A percentile compares a stretch with the other conserved stretches of the same genome.
Evolutionary conservation across 2,888 invertebrate species (phyloP).

Genomic region (Nyleta sp.): DNA sequence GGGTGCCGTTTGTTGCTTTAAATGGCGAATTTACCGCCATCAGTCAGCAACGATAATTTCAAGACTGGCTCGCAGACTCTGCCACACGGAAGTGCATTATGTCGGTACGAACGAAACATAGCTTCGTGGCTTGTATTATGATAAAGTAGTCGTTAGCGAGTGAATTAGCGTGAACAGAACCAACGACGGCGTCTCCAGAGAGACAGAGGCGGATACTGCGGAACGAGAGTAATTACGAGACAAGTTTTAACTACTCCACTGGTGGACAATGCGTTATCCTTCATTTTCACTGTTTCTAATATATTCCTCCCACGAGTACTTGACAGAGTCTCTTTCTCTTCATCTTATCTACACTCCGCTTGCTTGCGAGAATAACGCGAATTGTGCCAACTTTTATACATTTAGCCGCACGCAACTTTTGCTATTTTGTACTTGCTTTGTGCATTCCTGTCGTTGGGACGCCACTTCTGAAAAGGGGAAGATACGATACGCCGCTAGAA

Average conservation of each 20-base stretch:
- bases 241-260: conserved; percentile 80
- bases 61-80: conserved; percentile 42
- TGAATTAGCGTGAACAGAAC: conserved; percentile 65
- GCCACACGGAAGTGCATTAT: conserved; percentile 57
- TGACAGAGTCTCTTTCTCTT: conserved; percentile 51
- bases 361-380: conserved; percentile 31
- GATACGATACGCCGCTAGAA: background rate
- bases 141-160: conserved; percentile 70
- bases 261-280: conserved; percentile 80
- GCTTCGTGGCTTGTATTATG: conserved; percentile 66
- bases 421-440: conserved; percentile 9
- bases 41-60: conserved; percentile 50
- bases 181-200: conserved; percentile 55
- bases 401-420: conserved; percentile 31
- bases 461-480: background rate
- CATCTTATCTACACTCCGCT: conserved; percentile 38
- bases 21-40: conserved; percentile 45
- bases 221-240: conserved; percentile 81
- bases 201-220: conserved; percentile 71
- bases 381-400: conserved; percentile 45
- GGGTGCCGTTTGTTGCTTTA: conserved; percentile 36
- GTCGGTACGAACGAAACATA: conserved; percentile 49
- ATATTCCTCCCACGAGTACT: conserved; percentile 76
- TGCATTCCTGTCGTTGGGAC: background rate
- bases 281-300: conserved; percentile 80